These are phyloP conservation scores for Amblyornis subalaris DNA, from an alignment of 2,113 vertebrate genomes.

Conservation along the genomic window DNA sequence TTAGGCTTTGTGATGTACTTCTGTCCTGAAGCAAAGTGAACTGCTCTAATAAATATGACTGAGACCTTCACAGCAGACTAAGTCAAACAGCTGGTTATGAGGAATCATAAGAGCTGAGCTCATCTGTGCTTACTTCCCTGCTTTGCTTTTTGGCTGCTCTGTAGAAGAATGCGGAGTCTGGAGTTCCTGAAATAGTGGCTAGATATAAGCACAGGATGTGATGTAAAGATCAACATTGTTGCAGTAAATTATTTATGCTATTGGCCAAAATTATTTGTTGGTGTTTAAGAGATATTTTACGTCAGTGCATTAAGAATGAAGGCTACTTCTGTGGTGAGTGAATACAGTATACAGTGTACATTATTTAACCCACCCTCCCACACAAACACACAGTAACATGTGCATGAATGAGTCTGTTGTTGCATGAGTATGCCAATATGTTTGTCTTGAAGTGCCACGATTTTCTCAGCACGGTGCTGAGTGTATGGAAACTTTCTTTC, in stretches of 20 bases:
- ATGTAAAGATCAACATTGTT: background rate
- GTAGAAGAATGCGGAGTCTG: background rate
- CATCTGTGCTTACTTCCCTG: background rate
- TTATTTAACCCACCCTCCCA: background rate
- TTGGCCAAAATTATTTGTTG: background rate
- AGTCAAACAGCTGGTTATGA: background rate
- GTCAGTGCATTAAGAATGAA: background rate
- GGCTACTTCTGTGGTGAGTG: background rate
- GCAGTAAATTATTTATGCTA: background rate
- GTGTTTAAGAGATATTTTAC: background rate
- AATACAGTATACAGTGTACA: background rate
- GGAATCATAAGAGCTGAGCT: background rate
- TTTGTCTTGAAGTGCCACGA: background rate
- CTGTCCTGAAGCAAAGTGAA: background rate
- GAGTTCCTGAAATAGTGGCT: background rate
- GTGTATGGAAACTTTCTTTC: background rate
- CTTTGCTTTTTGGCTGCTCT: background rate
- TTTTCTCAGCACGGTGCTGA: background rate
- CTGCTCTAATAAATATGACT: background rate
- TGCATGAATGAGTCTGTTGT: background rate
- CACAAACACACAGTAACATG: background rate
- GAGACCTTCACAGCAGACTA: background rate
- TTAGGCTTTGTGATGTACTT: background rate
- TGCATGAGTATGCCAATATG: background rate
- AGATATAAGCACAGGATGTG: background rate